These are phyloP conservation scores for Grus americana DNA, from an alignment of 2,113 vertebrate genomes.

Conservation along the genomic window DNA sequence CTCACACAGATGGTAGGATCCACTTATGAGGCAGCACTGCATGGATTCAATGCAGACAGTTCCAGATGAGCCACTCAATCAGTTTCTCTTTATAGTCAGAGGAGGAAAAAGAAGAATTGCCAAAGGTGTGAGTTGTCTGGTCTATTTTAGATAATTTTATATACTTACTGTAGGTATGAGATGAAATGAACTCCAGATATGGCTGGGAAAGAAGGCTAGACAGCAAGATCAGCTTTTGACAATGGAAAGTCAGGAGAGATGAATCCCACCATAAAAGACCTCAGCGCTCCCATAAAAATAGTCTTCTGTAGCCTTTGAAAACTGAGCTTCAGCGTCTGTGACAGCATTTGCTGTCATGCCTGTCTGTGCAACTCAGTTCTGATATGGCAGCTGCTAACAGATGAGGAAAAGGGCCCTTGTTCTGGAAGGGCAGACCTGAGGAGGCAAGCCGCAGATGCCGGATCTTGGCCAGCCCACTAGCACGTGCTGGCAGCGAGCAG, in stretches of 20 bases:
- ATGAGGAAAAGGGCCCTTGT: neutral
- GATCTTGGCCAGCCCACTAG: neutral
- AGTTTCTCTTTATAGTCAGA: neutral
- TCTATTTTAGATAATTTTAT: neutral
- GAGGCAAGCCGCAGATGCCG: neutral
- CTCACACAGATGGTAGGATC: too few species aligned
- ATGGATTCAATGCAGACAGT: neutral
- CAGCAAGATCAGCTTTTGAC: neutral
- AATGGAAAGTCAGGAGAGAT: neutral
- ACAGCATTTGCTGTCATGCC: neutral
- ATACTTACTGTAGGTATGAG: neutral
- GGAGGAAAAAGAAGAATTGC: neutral
- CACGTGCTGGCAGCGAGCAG: neutral
- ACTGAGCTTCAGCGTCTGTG: neutral
- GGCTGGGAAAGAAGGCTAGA: neutral
- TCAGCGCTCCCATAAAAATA: neutral
- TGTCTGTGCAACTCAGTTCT: accelerated
- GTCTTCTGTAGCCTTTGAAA: neutral
- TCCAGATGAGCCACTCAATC: neutral
- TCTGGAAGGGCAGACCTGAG: neutral
- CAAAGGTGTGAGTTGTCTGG: neutral
- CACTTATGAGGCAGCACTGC: neutral
- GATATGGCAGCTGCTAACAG: neutral
- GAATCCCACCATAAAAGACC: neutral
- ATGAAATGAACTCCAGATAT: neutral